Base-by-base conservation (phyloP, 2,888 invertebrate genomes). In the Agrilus mali region DNA sequence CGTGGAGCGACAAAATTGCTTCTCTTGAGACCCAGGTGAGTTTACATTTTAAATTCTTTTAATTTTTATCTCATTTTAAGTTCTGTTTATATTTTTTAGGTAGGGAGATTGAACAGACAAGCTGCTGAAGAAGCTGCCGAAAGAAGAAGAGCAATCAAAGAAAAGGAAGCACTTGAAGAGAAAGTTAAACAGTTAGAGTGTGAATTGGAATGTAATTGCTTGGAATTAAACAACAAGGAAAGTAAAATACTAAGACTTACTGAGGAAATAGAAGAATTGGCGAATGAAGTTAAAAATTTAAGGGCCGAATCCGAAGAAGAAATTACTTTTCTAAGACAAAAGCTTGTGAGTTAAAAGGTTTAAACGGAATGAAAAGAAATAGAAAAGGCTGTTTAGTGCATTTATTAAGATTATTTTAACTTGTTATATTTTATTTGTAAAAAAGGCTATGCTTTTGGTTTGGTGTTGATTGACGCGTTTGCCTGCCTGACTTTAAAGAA, bases 1-100 rank as follows among this genome's bases (percentile, higher is more conserved):
- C 86, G 0, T 92, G 92, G 92, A 90, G 89, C 57, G 85, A 86
- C 12, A 89, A 90, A 64, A 92, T 92, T 55, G 78, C 87, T 13
- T 80, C 85, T 1, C 67, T 92, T 34, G 92, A 93, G 63, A 87
- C 87, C n/a, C 92, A 93, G 77, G 84, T 86, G 58, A 46, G 49
- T 56, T 44, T 33, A 10, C 40, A 48, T 2, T 35, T 15, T 16
- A 16, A 8, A 17, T 33, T 16, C 14, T 40, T 14, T 34, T 34
- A 33, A 12, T 15, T 33, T n/a, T 40, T 4, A 20, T 15, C n/a
- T n/a, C 16, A 33, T 15, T 6, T 16, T 20, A n/a, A 33, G 7
- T 33, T 33, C 10, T 4, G 1, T 35, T 13, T 35, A 5, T 10
- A 12, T 20, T 47, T 57, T 60, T 35, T 53, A 79, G 79, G 82